These are phyloP conservation scores for Pachyramphus minor DNA, from an alignment of 2,113 vertebrate species.

Conservation along the genomic window DNA sequence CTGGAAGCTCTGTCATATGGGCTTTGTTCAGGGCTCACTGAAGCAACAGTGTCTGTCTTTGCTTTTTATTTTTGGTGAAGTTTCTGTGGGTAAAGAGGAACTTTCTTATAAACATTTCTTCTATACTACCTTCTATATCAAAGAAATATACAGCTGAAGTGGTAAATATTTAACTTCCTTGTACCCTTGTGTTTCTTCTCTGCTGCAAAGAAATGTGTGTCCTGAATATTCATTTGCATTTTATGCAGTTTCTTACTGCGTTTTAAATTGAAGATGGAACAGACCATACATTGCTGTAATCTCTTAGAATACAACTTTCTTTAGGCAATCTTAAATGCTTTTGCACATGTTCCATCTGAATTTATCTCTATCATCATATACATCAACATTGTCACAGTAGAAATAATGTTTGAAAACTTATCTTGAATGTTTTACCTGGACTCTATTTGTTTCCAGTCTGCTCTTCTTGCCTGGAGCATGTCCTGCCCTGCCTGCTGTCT, in stretches of 20 bases:
- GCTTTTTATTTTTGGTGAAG: neutral
- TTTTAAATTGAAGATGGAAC: neutral
- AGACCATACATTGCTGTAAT: neutral
- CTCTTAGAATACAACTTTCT: neutral
- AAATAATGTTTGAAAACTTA: neutral
- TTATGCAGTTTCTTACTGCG: neutral
- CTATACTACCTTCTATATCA: neutral
- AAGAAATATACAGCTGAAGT: neutral
- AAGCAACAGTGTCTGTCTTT: neutral
- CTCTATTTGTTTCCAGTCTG: slow-evolving; percentile 75
- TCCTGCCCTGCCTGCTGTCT: slow-evolving; percentile 81
- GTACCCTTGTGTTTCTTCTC: neutral
- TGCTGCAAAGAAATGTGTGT: neutral
- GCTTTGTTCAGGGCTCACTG: neutral
- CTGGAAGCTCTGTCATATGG: neutral
- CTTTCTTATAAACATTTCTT: neutral
- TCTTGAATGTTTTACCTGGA: slow-evolving; percentile 70
- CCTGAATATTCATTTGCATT: neutral
- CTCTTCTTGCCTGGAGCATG: slow-evolving; percentile 75
- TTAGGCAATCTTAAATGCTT: neutral
- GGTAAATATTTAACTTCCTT: neutral
- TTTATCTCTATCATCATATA: neutral
- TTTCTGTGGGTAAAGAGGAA: neutral
- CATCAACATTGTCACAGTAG: neutral
- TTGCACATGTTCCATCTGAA: neutral